Conservation (phyloP, 2,797 vertebrate genomes). For the Varecia variegata region DNA sequence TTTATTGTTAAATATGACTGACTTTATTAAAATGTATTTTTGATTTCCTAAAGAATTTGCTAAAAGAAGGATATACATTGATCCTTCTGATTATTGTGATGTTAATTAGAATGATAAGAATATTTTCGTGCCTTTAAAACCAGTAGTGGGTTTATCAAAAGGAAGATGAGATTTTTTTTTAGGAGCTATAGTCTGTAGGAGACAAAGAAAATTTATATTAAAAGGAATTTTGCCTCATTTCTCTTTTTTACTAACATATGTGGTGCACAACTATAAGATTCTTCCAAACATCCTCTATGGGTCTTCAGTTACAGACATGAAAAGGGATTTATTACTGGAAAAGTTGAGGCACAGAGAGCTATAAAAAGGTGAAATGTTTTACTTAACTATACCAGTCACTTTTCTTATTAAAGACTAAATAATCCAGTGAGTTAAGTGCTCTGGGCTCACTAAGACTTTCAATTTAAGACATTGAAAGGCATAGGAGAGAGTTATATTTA, state of each 20-base stretch:
- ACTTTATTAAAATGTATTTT: neutral
- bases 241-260: neutral
- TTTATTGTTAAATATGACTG: neutral
- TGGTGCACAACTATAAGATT: neutral
- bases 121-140: neutral
- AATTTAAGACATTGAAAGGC: neutral
- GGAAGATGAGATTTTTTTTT: neutral
- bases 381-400: neutral
- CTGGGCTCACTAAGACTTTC: neutral
- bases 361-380: neutral
- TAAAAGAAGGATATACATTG: neutral
- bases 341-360: neutral
- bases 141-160: neutral
- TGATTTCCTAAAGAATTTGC: neutral
- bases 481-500: neutral
- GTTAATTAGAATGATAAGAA: neutral
- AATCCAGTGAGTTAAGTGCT: neutral
- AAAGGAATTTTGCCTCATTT: neutral
- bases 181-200: neutral
- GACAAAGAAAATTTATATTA: slow-evolving; percentile 1
- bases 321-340: neutral
- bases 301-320: neutral
- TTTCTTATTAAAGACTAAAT: neutral
- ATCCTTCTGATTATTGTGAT: neutral
- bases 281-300: neutral